phyloP scores from a whole-genome alignment of 2,113 vertebrate species.

The Butorides virescens region DNA sequence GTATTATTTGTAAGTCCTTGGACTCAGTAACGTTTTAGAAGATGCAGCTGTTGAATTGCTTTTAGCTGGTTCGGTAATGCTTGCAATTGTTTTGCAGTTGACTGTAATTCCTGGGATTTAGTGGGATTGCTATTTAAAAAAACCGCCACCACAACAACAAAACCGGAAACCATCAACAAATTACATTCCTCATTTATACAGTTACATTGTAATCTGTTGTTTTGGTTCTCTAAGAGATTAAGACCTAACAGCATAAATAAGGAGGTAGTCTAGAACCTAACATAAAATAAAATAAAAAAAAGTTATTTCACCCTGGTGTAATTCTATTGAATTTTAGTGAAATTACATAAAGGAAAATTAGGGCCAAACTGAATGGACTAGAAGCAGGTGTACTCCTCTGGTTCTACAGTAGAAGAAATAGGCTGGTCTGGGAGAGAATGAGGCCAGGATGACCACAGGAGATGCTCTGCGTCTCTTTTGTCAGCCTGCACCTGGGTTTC shows the following conservation, averaged over 20 bases:
- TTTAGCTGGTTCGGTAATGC: slow-evolving; percentile 44
- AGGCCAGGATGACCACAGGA: background rate
- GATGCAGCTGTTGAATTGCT: slow-evolving; percentile 39
- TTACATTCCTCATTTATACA: background rate
- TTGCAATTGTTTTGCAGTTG: slow-evolving; percentile 40
- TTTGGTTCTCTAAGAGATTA: background rate
- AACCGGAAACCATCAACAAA: slow-evolving; percentile 5
- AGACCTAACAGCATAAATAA: slow-evolving; percentile 24
- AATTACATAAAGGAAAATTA: background rate
- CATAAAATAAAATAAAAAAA: background rate
- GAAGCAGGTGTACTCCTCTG: background rate
- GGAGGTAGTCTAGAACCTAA: slow-evolving; percentile 7
- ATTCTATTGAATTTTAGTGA: background rate
- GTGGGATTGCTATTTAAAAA: background rate
- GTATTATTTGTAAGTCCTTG: slow-evolving; percentile 38
- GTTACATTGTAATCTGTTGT: background rate
- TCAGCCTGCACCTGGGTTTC: background rate
- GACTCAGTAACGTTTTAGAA: slow-evolving; percentile 31
- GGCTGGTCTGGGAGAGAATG: background rate
- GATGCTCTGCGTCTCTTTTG: background rate
- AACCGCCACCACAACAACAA: background rate
- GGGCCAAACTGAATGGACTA: background rate
- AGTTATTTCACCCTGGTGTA: background rate
- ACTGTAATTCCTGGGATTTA: slow-evolving; percentile 39
- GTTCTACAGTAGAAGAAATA: background rate